These are phyloP conservation scores for Euzophera pinguis DNA, from an alignment of 2,888 invertebrate species.

Conservation along the genomic window DNA sequence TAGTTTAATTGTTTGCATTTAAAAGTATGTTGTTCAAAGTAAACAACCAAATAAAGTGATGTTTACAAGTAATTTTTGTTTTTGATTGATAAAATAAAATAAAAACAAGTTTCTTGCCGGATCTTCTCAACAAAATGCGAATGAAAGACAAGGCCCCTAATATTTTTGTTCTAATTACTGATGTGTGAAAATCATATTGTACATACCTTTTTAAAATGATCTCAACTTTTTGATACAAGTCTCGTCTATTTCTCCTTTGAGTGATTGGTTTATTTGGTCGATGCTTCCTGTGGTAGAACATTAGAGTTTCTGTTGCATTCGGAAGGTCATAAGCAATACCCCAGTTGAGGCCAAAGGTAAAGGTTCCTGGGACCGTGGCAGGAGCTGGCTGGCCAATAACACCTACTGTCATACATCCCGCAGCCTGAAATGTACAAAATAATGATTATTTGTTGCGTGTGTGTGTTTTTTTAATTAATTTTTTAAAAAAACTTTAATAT, in stretches of 20 bases:
- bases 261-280: conserved; percentile 57
- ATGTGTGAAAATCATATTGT: too few relatives aligned
- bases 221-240: conserved; percentile 85
- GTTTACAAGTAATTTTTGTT: too few relatives aligned
- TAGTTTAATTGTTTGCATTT: too few relatives aligned
- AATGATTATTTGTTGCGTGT: neutral
- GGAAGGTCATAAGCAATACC: conserved; percentile 84
- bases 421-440: conserved; percentile 50
- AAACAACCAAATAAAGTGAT: too few relatives aligned
- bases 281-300: conserved; percentile 45
- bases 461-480: too few relatives aligned
- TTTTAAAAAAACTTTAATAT: too few relatives aligned
- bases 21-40: too few relatives aligned
- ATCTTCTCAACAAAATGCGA: too few relatives aligned
- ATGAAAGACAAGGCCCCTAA: too few relatives aligned
- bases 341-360: conserved; percentile 85
- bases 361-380: conserved; percentile 67
- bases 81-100: too few relatives aligned
- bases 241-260: conserved; percentile 82
- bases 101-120: too few relatives aligned
- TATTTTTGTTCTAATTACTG: too few relatives aligned
- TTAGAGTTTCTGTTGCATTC: conserved; percentile 71
- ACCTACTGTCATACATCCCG: conserved; percentile 82
- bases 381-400: conserved; percentile 78
- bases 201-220: conserved; percentile 83